Conservation (phyloP, 2,113 vertebrate species). For the Macrotus californicus region DNA sequence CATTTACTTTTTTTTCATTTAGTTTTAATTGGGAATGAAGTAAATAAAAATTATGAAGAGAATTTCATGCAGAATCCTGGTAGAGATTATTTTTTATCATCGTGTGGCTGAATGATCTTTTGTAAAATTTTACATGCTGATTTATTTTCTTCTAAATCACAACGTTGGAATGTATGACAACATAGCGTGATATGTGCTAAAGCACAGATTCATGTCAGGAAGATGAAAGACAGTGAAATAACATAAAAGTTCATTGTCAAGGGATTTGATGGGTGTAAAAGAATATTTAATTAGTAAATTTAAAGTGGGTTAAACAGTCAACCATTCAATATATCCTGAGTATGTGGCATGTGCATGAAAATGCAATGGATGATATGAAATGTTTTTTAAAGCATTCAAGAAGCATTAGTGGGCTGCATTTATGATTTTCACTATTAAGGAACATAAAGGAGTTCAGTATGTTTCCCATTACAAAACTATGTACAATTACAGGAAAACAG, state of each 20-base stretch:
- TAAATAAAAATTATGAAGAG: neutral
- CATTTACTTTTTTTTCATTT: neutral
- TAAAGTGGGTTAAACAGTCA: neutral
- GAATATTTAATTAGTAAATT: neutral
- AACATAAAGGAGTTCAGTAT: neutral
- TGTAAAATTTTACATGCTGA: neutral
- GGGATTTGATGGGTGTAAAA: neutral
- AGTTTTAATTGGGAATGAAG: slow-evolving; percentile 9
- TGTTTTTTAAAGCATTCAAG: neutral
- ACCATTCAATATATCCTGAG: neutral
- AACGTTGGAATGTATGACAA: neutral
- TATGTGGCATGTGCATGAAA: neutral
- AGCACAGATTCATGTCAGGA: neutral
- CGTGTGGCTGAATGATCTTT: neutral
- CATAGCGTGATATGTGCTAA: neutral
- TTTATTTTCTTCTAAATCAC: slow-evolving; percentile 26
- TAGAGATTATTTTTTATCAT: neutral
- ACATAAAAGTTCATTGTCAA: neutral
- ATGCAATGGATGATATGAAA: neutral
- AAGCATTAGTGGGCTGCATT: neutral
- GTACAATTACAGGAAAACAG: neutral
- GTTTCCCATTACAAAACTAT: neutral
- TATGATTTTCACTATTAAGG: neutral
- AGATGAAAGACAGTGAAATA: neutral
- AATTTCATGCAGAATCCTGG: neutral